phyloP scores from a whole-genome alignment of 2,797 vertebrate genomes.

The Gallirallus australis region DNA sequence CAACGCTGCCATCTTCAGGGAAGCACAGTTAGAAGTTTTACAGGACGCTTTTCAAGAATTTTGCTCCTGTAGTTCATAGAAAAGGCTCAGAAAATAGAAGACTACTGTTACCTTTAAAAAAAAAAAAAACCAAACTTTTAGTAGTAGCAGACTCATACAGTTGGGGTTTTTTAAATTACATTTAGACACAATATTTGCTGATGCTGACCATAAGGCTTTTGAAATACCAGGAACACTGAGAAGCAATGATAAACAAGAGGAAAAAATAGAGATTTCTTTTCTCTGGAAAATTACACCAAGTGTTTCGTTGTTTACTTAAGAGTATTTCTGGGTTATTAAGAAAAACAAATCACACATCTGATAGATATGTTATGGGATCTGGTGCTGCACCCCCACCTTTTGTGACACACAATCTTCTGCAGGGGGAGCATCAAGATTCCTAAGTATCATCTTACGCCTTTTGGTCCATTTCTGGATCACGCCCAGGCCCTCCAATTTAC shows the following conservation, averaged over 20 bases:
- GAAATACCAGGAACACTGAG: not conserved
- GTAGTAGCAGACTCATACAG: not conserved
- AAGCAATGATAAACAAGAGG: fast-evolving
- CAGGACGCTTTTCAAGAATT: not conserved
- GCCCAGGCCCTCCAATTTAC: constrained; percentile 2
- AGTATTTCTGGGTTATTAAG: not conserved
- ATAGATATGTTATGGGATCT: not conserved
- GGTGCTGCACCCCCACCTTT: not conserved
- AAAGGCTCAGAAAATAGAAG: not conserved
- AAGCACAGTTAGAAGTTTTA: not conserved
- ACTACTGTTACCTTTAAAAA: not conserved
- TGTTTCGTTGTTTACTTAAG: not conserved
- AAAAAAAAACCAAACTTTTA: not conserved
- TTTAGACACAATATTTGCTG: not conserved
- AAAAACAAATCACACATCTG: not conserved
- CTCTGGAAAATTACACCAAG: not conserved
- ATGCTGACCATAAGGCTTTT: not conserved
- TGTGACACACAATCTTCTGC: not conserved
- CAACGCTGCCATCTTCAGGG: not conserved
- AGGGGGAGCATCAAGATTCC: not conserved
- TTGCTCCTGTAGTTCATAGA: not conserved
- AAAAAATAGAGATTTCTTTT: not conserved
- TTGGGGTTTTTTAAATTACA: not conserved
- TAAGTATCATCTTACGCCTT: not conserved
- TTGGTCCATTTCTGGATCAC: not conserved